Base-by-base conservation (phyloP, 2,797 vertebrate genomes). In the Champsocephalus gunnari region DNA sequence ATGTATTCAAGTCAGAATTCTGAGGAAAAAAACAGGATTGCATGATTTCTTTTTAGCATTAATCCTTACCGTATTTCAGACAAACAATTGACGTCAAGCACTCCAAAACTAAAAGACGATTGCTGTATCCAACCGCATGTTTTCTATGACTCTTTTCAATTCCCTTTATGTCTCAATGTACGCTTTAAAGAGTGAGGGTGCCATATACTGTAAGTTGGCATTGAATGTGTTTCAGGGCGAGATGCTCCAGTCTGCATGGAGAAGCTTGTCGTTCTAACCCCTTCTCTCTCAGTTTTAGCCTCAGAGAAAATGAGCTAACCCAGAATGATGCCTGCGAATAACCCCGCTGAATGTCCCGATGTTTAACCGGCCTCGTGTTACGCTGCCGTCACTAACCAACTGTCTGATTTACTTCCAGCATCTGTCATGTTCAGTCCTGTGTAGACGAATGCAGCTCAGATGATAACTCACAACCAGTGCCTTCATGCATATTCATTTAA, bases 351-450 rank as follows among this genome's bases (percentile, higher is more conserved):
- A 73, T 75, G 76, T 83, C 67, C 79, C 64, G 44, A 43, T 82
- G 79, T 85, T 38, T 65, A 77, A 59, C 56, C 81, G 78, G 65
- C 53, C 71, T 56, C 72, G 13, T 68, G 79, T 73, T 83, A 75
- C 77, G 75, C 79, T 58, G 70, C 87, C 78, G 73, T 85, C 70
- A 84, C 85, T 83, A 70, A 93, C 92, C 82, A 91, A 92, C 76
- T 67, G 79, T 91, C 86, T 85, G 83, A 85, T 92, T 93, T 68
- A 85, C 79, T 93, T 93, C 53, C 83, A 92, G 92, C 91, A 51
- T 78, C 77, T 55, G 82, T 84, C 84, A 75, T 64, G 75, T 83
- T 84, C 74, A 51, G 81, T 79, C 48, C 64, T 60, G 53, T 77
- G 69, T 82, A 65, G 55, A 79, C 47, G 54, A 81, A 87, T 79